Base-by-base conservation (phyloP, 2,888 invertebrate genomes). In the Calliscelio sp. region DNA sequence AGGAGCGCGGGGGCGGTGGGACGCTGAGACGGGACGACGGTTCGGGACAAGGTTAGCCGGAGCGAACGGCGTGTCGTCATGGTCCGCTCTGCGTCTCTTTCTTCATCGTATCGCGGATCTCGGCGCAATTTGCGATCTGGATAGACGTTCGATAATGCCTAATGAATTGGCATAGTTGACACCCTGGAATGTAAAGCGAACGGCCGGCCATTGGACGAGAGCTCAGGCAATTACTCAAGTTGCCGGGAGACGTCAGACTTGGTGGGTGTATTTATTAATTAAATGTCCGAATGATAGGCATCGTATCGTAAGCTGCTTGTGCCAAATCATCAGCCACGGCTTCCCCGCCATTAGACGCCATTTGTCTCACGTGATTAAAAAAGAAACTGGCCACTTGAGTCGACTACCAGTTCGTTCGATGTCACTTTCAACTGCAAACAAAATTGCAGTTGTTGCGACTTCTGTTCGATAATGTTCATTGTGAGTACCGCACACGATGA, bases 261-360 rank as follows among this genome's bases (percentile, higher is more conserved):
- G 88, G 86, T 88, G 90, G 89, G 89, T 89, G 90, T 90, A 89
- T 88, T 90, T 89, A 89, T 89, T 90, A 90, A 90, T 90, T 90
- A 90, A 90, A 89, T 86, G 89, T 89, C 89, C 88, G 88, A 89
- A 88, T 88, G 90, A 90, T 90, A 89, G 89, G 88, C 89, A 90
- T 90, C 90, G 87, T 86, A 86, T 83, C 85, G 81, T 86, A 46
- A 38, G 73, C 65, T 75, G 25, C 57, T 71, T 80, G 78, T 79
- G 77, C 84, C 84, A 84, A 86, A 84, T 84, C 86, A 86, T 84
- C 84, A 71, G 61, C 71, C 70, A 61, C 84, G 74, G 84, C 86
- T 87, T 87, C 82, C 87, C 86, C 88, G 85, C 89, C 88, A 88
- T 88, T 88, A 89, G 87, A 88, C 88, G 87, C 88, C 88, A 90